Conservation (phyloP, 1,140 invertebrate genomes). For the Pseudoatta argentina region DNA sequence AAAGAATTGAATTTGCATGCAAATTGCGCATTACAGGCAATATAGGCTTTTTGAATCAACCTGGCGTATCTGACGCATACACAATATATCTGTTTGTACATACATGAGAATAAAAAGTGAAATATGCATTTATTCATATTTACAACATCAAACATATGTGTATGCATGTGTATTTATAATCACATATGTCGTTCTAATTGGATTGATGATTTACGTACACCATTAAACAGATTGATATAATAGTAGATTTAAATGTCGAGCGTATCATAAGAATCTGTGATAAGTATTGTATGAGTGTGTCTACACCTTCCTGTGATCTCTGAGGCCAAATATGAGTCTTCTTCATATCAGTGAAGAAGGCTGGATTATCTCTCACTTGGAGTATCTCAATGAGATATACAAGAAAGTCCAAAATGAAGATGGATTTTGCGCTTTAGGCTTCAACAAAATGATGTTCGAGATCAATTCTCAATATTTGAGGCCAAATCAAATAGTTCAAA, state of each 20-base stretch:
- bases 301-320: neutral
- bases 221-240: neutral
- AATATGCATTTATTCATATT: neutral
- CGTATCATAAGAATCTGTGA: neutral
- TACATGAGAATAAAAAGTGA: neutral
- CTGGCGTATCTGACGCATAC: neutral
- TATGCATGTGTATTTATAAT: neutral
- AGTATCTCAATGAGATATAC: conserved; percentile 79
- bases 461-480: conserved; percentile 80
- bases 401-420: conserved; percentile 63
- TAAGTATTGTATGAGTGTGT: neutral
- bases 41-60: neutral
- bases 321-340: conserved; percentile 76
- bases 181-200: neutral
- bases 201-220: neutral
- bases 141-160: neutral
- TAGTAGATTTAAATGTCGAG: neutral
- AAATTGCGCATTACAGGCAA: neutral
- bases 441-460: conserved; percentile 78
- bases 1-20: neutral
- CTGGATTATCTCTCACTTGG: conserved; percentile 80
- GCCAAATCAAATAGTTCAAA: conserved; percentile 74
- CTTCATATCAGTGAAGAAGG: conserved; percentile 74
- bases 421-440: conserved; percentile 62
- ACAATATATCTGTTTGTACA: neutral